A percentile compares a stretch with the other conserved stretches of the same genome.
phyloP scores from a whole-genome alignment of 2,113 vertebrate species.

The Myxocyprinus asiaticus region DNA sequence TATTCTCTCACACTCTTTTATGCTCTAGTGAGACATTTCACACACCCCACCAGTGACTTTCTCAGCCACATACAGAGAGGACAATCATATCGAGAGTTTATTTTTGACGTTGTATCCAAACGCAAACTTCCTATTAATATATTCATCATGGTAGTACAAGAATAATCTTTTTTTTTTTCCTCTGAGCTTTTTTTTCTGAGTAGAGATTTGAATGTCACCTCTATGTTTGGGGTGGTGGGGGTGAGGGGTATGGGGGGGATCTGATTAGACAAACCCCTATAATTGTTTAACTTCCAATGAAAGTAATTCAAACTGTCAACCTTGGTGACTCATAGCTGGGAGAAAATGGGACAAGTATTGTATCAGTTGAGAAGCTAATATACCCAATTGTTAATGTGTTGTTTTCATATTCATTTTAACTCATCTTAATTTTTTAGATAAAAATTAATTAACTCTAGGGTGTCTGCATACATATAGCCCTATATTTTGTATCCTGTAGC shows the following conservation, averaged over 20 bases:
- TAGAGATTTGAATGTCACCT: slow-evolving; percentile 23
- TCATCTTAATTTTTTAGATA: background rate
- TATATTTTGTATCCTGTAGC: background rate
- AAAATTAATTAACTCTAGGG: slow-evolving; percentile 4
- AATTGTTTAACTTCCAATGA: slow-evolving; percentile 23
- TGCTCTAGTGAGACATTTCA: slow-evolving; percentile 31
- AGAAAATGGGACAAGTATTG: slow-evolving; percentile 2
- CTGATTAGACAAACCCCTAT: slow-evolving; percentile 30
- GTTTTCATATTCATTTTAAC: background rate
- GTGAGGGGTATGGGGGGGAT: background rate
- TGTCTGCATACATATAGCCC: background rate
- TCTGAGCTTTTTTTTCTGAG: background rate
- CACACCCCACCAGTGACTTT: background rate
- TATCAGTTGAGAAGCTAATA: background rate
- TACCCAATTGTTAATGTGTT: background rate
- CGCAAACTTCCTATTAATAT: slow-evolving; percentile 47
- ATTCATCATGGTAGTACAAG: slow-evolving; percentile 33
- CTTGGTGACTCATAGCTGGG: slow-evolving; percentile 9
- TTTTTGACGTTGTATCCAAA: slow-evolving; percentile 20
- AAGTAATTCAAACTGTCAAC: slow-evolving; percentile 38
- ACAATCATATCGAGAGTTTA: slow-evolving; percentile 14
- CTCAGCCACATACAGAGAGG: slow-evolving; percentile 53
- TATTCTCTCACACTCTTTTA: slow-evolving; percentile 42
- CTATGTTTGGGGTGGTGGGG: slow-evolving; percentile 25
- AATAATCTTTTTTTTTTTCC: slow-evolving; percentile 23